Percentiles rank a stretch among this genome's conserved stretches.
Conservation (phyloP, 2,888 invertebrate species). For the Falcaria lacertinaria region DNA sequence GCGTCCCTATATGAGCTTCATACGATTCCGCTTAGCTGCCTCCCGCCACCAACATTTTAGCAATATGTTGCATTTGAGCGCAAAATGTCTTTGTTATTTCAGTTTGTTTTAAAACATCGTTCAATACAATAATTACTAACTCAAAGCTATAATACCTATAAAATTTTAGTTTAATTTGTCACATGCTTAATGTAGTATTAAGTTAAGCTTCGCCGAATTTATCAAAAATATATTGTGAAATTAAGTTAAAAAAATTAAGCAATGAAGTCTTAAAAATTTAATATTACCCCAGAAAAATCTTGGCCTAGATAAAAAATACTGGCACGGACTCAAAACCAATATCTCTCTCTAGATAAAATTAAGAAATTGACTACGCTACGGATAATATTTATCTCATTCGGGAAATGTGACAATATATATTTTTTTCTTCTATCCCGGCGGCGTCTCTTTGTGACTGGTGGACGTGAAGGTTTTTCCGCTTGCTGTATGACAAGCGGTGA, state of each 20-base stretch:
- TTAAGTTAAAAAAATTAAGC: too few species aligned
- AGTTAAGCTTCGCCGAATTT: too few species aligned
- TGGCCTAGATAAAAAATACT: background rate
- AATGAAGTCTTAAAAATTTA: too few species aligned
- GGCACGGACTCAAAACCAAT: background rate
- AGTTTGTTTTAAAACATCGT: constrained; percentile 2
- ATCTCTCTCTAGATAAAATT: background rate
- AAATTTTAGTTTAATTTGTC: too few species aligned
- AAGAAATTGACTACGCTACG: too few species aligned
- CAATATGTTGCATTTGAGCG: constrained; percentile 22
- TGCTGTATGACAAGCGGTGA: constrained; percentile 23
- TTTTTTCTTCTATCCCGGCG: too few species aligned
- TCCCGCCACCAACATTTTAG: constrained; percentile 13
- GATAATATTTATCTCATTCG: too few species aligned
- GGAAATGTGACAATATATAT: too few species aligned
- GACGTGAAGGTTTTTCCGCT: background rate
- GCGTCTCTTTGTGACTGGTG: background rate
- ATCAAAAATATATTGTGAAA: too few species aligned
- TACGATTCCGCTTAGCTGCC: constrained; percentile 58
- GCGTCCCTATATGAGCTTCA: constrained; percentile 47
- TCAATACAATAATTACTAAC: too few species aligned
- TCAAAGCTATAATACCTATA: too few species aligned
- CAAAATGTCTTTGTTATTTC: constrained; percentile 21
- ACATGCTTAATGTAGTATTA: background rate
- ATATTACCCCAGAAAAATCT: background rate